Conservation (phyloP, 2,797 vertebrate genomes). For the Manis javanica region DNA sequence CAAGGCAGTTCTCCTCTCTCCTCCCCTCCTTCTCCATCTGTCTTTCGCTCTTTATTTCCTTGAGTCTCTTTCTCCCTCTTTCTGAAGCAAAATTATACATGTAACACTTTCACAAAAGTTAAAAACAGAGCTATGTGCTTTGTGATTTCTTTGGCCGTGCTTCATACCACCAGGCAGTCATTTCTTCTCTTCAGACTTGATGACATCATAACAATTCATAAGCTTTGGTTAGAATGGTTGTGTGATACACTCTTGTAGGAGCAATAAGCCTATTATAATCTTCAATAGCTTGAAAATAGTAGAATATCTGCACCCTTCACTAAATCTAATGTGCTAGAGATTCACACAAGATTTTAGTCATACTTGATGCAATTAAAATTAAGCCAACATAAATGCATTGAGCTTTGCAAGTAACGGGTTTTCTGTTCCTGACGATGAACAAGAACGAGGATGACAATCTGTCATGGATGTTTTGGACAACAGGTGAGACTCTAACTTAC, state of each 20-base stretch:
- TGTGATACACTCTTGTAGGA: conserved; percentile 11
- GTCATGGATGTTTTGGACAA: neutral
- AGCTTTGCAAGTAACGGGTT: neutral
- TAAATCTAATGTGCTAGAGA: conserved; percentile 42
- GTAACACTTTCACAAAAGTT: conserved; percentile 28
- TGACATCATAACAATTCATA: conserved; percentile 65
- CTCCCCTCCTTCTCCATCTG: neutral
- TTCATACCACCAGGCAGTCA: conserved; percentile 55
- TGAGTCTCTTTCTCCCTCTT: neutral
- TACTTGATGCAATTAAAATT: conserved; percentile 34
- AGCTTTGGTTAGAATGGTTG: conserved; percentile 41
- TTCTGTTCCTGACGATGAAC: neutral
- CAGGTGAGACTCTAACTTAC: neutral
- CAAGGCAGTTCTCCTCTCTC: neutral
- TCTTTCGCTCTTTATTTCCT: neutral
- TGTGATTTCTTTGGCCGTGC: neutral
- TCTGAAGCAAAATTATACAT: neutral
- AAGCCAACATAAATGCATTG: neutral
- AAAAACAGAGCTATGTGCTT: conserved; percentile 55
- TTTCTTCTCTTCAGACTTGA: conserved; percentile 61
- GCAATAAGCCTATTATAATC: conserved; percentile 50
- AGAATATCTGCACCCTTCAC: conserved; percentile 17
- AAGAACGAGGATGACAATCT: neutral
- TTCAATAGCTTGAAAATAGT: conserved; percentile 52
- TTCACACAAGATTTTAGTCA: conserved; percentile 14